Evolutionary conservation across 2,113 vertebrate species (phyloP).

Genomic region (Otis tarda): DNA sequence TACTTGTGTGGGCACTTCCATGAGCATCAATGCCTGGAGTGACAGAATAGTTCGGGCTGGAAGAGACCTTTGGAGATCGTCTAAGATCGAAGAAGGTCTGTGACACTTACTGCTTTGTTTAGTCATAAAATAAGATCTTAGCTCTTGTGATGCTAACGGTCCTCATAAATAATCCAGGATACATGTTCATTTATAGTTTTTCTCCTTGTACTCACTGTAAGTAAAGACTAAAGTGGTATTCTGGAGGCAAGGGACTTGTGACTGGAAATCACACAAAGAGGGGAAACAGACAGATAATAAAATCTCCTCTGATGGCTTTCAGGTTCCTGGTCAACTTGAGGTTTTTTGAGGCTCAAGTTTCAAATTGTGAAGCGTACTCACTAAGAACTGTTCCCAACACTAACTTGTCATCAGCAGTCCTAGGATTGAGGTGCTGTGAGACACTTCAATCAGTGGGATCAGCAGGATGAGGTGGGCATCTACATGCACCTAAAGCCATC

Average conservation of each 20-base stretch:
- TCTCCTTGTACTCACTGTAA: accelerated
- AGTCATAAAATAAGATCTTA: neutral
- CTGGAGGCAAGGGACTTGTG: neutral
- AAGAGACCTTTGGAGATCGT: accelerated
- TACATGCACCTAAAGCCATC: neutral
- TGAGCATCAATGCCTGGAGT: neutral
- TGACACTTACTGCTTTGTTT: neutral
- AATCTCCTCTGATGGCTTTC: neutral
- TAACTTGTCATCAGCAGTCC: accelerated
- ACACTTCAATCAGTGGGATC: neutral
- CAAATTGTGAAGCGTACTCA: neutral
- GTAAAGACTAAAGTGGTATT: neutral
- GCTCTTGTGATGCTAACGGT: neutral
- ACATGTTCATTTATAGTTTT: neutral
- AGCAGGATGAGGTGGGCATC: neutral
- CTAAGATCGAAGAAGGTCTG: neutral
- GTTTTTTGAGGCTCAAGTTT: neutral
- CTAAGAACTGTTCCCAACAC: neutral
- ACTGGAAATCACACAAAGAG: neutral
- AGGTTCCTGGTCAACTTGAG: neutral
- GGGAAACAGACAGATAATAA: neutral
- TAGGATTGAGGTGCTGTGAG: neutral
- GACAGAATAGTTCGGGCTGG: neutral
- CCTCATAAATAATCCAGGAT: neutral
- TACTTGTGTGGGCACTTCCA: neutral